Evolutionary conservation across 2,797 vertebrate genomes (phyloP).

Genomic region (Dallia pectoralis): DNA sequence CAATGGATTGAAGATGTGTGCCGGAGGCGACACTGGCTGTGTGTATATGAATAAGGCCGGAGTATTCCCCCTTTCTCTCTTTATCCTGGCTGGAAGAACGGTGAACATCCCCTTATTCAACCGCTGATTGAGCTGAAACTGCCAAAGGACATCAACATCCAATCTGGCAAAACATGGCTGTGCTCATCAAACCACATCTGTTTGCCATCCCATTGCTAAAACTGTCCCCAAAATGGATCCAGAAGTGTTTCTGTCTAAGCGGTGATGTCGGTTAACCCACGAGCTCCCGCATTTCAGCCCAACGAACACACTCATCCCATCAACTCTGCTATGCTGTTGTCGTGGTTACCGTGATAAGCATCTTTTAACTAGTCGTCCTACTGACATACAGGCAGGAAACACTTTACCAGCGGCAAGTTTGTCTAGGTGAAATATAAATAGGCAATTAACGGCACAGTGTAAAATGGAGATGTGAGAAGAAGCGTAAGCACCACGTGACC

Average conservation of each 20-base stretch:
- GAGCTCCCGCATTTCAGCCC: not conserved
- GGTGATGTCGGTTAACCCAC: not conserved
- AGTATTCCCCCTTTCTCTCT: slow-evolving; percentile 52
- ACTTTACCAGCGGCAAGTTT: slow-evolving; percentile 46
- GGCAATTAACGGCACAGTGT: slow-evolving; percentile 65
- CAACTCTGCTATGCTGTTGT: slow-evolving; percentile 33
- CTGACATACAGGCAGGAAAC: slow-evolving; percentile 13
- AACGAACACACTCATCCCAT: slow-evolving; percentile 10
- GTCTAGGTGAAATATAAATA: slow-evolving; percentile 65
- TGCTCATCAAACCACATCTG: slow-evolving; percentile 61
- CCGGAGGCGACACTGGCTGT: slow-evolving; percentile 48
- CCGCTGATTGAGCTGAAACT: slow-evolving; percentile 66
- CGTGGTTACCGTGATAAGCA: slow-evolving; percentile 28
- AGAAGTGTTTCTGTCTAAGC: not conserved
- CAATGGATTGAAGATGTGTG: slow-evolving; percentile 55
- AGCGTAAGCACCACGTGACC: slow-evolving; percentile 37
- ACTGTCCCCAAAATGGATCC: not conserved
- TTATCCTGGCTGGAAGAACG: slow-evolving; percentile 37
- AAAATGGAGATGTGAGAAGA: slow-evolving; percentile 11
- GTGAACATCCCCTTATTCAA: slow-evolving; percentile 61
- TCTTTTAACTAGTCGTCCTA: not conserved
- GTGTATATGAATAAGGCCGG: slow-evolving; percentile 64
- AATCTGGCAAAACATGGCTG: slow-evolving; percentile 36
- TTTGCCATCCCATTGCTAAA: slow-evolving; percentile 38
- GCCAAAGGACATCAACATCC: slow-evolving; percentile 61